Base-by-base conservation (phyloP, 2,113 vertebrate species). In the Carassius auratus region DNA sequence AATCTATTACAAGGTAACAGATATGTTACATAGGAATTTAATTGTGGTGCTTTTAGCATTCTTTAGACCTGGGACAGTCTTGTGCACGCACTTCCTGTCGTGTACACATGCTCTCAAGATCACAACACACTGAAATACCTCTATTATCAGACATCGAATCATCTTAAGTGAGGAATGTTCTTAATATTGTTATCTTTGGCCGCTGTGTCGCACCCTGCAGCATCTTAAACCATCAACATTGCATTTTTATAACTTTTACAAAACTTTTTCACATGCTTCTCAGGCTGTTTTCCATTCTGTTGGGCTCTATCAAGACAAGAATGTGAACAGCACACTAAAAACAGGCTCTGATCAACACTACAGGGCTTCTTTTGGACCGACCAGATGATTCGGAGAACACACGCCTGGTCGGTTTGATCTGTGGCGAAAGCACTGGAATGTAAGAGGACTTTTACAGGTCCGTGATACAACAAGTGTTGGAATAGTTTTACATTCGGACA, bases 381-480 rank as follows among this genome's bases (percentile, higher is more conserved):
- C 30, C 17, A 19, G 17, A 36, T 8, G 30, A 69, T 68, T 68
- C 0, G 3, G 68, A 52, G 0, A 38, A 71, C 68, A 21, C 68
- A 12, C 8, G 17, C 9, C 19, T 36, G 66, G 66, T 69, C 30
- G 30, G 15, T 69, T 45, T 73, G 80, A 88, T 77, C 52, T 57
- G 88, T 85, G 81, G 52, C 38, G 9, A 85, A 71, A 91, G 91
- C 89, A 88, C 90, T 83, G 90, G 91, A 92, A 94, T 81, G 92
- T 52, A 1, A 3, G 13, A 55, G 10, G 57, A 86, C 87, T 88
- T 87, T 90, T 36, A 84, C 71, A 90, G 89, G 85, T 90, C 88
- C 85, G 88, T 81, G 80, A 88, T 33, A 59, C 69, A 83, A 33
- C 71, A 38, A 61, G 62, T 23, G 8, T 75, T 85, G 45, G 57